These are phyloP conservation scores for Lepeophtheirus salmonis DNA, from an alignment of 1,140 invertebrate species.

Conservation along the genomic window DNA sequence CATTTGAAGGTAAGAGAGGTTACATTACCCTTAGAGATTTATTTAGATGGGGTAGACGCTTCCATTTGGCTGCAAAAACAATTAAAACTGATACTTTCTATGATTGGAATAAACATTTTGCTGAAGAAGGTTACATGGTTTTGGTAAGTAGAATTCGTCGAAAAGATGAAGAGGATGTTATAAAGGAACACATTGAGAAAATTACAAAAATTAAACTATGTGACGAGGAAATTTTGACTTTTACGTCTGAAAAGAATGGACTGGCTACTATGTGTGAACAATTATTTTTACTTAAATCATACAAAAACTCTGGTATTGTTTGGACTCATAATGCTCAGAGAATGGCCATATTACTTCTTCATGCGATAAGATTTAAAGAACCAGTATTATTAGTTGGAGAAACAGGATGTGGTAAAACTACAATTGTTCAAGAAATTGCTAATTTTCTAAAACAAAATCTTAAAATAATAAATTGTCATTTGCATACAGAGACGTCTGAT, in stretches of 20 bases:
- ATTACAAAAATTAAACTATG: slow-evolving; percentile 58
- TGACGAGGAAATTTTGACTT: slow-evolving; percentile 55
- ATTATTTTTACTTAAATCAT: slow-evolving; percentile 36
- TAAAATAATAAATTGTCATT: slow-evolving; percentile 83
- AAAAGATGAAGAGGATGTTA: slow-evolving; percentile 43
- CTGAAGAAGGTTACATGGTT: slow-evolving; percentile 89
- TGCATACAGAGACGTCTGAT: slow-evolving; percentile 94
- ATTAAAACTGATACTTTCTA: slow-evolving; percentile 40
- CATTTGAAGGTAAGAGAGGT: slow-evolving; percentile 81
- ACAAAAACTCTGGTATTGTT: slow-evolving; percentile 50
- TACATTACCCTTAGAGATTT: slow-evolving; percentile 88
- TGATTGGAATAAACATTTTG: slow-evolving; percentile 93
- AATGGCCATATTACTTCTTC: slow-evolving; percentile 67
- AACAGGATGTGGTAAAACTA: slow-evolving; percentile 97
- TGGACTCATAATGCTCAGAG: slow-evolving; percentile 82
- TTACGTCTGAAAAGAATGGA: not conserved
- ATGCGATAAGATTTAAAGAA: slow-evolving; percentile 76
- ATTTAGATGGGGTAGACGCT: slow-evolving; percentile 92
- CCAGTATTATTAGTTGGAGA: slow-evolving; percentile 89
- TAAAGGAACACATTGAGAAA: slow-evolving; percentile 58
- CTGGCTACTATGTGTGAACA: slow-evolving; percentile 28
- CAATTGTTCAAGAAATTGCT: slow-evolving; percentile 73
- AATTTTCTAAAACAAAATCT: slow-evolving; percentile 42
- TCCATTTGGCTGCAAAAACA: slow-evolving; percentile 46
- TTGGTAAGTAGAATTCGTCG: slow-evolving; percentile 80